Percentiles rank a stretch among this genome's conserved stretches.
Conservation (phyloP, 2,113 vertebrate genomes). For the Xiphophorus hellerii region DNA sequence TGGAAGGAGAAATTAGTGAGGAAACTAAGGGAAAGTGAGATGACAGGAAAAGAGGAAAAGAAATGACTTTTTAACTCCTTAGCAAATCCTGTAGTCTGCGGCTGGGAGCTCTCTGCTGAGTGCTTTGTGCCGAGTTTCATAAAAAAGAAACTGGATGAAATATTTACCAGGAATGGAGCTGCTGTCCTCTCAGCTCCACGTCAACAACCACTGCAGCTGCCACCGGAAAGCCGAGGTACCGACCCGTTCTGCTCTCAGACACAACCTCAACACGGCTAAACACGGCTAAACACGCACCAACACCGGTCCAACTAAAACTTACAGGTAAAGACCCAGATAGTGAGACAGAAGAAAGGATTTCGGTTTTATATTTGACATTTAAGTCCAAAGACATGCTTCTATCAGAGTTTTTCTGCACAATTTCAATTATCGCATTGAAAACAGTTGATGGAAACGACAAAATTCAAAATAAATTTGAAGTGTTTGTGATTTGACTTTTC, state of each 20-base stretch:
- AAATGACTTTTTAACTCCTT: not conserved
- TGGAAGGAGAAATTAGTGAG: no score
- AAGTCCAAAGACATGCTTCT: no score
- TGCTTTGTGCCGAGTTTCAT: conserved; percentile 25
- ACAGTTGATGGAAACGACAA: no score
- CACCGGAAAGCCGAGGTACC: not conserved
- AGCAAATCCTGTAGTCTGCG: not conserved
- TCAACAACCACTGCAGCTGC: conserved; percentile 9
- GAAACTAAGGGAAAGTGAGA: not conserved
- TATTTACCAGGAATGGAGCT: conserved; percentile 46
- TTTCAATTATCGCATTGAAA: no score
- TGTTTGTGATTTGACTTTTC: no score
- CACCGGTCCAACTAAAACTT: no score
- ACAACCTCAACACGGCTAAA: not conserved
- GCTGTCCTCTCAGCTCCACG: conserved; percentile 31
- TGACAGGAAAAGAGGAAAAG: no score
- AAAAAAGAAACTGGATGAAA: conserved; percentile 53
- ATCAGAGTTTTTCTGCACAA: no score
- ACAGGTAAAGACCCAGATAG: not conserved
- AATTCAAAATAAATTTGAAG: no score
- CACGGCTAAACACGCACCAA: not conserved
- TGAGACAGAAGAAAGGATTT: not conserved
- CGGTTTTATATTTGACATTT: no score
- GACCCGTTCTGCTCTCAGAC: not conserved
- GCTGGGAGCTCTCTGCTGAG: not conserved